Evolutionary conservation across 2,888 invertebrate genomes (phyloP).

Genomic region (Acheta domesticus): DNA sequence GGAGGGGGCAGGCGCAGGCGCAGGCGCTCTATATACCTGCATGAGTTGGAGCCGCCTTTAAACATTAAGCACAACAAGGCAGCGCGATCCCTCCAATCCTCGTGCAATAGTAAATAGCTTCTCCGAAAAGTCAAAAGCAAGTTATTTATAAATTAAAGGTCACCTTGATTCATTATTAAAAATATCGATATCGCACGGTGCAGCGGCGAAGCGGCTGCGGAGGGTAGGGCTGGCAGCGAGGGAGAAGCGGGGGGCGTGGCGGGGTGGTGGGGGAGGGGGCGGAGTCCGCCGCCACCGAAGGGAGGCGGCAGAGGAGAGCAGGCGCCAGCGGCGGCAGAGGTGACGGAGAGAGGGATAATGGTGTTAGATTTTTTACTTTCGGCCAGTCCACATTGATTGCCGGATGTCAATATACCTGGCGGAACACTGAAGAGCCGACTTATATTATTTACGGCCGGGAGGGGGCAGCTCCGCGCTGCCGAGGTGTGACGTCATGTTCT

Average conservation of each 20-base stretch:
- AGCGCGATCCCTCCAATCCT: conserved; percentile 35
- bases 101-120: conserved; percentile 35
- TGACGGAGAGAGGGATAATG: conserved; percentile 18
- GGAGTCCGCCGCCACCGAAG: background rate
- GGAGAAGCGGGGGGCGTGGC: background rate
- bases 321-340: background rate
- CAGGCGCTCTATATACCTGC: conserved; percentile 32
- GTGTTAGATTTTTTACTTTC: conserved; percentile 31
- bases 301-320: too few relatives aligned
- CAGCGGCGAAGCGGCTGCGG: background rate
- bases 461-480: background rate
- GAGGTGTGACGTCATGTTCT: conserved; percentile 18
- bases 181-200: conserved; percentile 34
- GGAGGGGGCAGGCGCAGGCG: conserved; percentile 19
- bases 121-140: conserved; percentile 38
- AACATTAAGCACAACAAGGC: conserved; percentile 37
- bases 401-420: conserved; percentile 28
- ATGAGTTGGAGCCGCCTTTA: conserved; percentile 33
- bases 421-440: conserved; percentile 20
- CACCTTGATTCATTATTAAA: conserved; percentile 36
- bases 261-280: background rate
- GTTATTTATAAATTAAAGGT: conserved; percentile 38
- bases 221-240: background rate
- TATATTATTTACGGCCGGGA: background rate
- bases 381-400: conserved; percentile 29